Evolutionary conservation across 2,113 vertebrate species (phyloP).

Genomic region (Proteles cristata): DNA sequence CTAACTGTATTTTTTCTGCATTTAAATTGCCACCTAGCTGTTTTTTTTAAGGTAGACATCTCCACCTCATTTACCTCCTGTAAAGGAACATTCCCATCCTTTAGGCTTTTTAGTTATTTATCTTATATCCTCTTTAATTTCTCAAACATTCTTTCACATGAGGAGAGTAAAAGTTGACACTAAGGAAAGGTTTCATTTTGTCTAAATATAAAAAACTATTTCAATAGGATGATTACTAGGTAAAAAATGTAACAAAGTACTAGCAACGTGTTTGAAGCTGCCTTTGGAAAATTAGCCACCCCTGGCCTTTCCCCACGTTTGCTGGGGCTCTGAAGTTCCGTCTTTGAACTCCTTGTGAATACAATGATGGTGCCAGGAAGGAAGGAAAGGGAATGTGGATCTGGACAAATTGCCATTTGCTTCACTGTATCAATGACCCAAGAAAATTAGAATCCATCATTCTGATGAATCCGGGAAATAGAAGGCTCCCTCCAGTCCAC

Average conservation of each 20-base stretch:
- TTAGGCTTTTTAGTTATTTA: neutral
- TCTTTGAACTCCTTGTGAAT: neutral
- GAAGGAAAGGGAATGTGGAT: neutral
- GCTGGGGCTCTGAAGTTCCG: neutral
- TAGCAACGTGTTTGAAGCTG: neutral
- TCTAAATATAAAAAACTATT: neutral
- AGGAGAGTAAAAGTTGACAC: neutral
- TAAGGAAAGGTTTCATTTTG: neutral
- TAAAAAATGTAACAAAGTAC: neutral
- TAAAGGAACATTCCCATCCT: constrained; percentile 3
- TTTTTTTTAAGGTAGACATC: neutral
- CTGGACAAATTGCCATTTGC: neutral
- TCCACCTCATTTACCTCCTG: neutral
- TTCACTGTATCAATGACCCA: neutral
- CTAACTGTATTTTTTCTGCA: neutral
- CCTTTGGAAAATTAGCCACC: neutral
- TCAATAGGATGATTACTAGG: neutral
- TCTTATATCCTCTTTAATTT: neutral
- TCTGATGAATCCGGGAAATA: neutral
- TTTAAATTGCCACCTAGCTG: neutral
- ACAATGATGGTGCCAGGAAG: neutral
- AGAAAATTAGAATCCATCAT: neutral
- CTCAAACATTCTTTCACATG: neutral
- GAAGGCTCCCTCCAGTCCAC: neutral
- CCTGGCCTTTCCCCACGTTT: neutral